phyloP scores from a whole-genome alignment of 2,797 vertebrate species.

The Sebastes variabilis region DNA sequence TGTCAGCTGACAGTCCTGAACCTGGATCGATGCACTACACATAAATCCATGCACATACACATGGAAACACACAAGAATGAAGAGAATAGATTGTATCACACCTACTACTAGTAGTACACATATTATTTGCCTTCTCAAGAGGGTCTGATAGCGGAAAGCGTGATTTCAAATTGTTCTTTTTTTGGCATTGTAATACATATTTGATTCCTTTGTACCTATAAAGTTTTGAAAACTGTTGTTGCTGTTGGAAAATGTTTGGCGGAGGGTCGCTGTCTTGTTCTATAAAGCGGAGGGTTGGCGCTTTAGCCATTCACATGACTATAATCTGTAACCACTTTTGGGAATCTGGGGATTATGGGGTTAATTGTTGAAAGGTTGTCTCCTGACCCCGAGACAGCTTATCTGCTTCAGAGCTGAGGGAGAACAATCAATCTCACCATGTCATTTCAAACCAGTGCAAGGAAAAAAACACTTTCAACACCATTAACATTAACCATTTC shows the following conservation, averaged over 20 bases:
- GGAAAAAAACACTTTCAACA: not conserved
- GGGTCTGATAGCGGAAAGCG: not conserved
- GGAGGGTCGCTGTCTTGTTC: not conserved
- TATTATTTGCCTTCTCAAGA: not conserved
- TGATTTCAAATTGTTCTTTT: not conserved
- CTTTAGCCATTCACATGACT: constrained; percentile 21
- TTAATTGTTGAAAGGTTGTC: constrained; percentile 54
- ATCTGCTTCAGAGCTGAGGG: constrained; percentile 21
- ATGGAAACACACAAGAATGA: not conserved
- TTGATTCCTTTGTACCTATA: not conserved
- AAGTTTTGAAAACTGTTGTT: not conserved
- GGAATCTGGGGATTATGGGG: constrained; percentile 42
- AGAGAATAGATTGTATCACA: not conserved
- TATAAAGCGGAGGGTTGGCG: not conserved
- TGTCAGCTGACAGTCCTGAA: constrained; percentile 52
- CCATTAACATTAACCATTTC: not conserved
- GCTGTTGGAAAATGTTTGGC: not conserved
- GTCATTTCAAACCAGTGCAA: not conserved
- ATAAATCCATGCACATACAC: not conserved
- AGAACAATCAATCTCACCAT: constrained; percentile 32
- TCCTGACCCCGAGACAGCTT: constrained; percentile 30
- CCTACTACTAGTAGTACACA: not conserved
- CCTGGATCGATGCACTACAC: constrained; percentile 9
- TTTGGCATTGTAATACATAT: not conserved
- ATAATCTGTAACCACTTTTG: constrained; percentile 26